Evolutionary conservation across 2,888 invertebrate species (phyloP).

Genomic region (Bhutanitis thaidina): DNA sequence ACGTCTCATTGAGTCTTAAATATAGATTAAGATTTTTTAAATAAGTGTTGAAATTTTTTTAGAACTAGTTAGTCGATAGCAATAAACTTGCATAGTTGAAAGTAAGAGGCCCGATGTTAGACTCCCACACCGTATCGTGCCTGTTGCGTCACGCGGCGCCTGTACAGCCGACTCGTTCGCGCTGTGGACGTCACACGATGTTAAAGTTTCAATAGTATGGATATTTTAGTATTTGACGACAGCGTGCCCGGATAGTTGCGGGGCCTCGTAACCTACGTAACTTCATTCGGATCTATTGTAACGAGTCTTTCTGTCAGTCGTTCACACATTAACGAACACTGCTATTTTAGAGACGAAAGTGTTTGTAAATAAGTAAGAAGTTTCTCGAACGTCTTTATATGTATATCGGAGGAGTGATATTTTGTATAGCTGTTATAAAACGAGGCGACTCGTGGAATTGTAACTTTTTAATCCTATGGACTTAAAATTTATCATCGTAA

Average conservation of each 20-base stretch:
- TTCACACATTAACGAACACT: constrained; percentile 40
- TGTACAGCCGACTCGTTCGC: not conserved
- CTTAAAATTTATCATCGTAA: constrained; percentile 41
- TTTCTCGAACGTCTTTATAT: constrained; percentile 50
- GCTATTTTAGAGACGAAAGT: constrained; percentile 54
- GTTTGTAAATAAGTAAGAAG: constrained; percentile 62
- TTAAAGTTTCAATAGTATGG: constrained; percentile 25
- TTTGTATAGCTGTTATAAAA: constrained; percentile 64
- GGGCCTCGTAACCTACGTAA: constrained; percentile 32
- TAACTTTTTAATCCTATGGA: constrained; percentile 49
- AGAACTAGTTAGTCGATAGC: constrained; percentile 62
- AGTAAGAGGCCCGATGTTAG: constrained; percentile 43
- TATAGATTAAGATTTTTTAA: constrained; percentile 46
- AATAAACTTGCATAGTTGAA: constrained; percentile 43
- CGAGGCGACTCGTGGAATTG: constrained; percentile 23
- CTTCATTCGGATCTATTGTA: constrained; percentile 13
- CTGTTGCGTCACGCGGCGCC: constrained; percentile 33
- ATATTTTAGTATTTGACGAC: constrained; percentile 38
- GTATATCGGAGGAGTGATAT: constrained; percentile 72
- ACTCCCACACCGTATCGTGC: constrained; percentile 53
- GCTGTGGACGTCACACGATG: constrained; percentile 18
- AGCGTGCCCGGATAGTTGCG: constrained; percentile 33
- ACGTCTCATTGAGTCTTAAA: constrained; percentile 39
- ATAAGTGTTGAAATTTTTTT: constrained; percentile 63
- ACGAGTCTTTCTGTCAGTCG: constrained; percentile 34